A percentile compares a stretch with the other conserved stretches of the same genome.
Evolutionary conservation across 2,113 vertebrate genomes (phyloP).

Genomic region (Cololabis saira): DNA sequence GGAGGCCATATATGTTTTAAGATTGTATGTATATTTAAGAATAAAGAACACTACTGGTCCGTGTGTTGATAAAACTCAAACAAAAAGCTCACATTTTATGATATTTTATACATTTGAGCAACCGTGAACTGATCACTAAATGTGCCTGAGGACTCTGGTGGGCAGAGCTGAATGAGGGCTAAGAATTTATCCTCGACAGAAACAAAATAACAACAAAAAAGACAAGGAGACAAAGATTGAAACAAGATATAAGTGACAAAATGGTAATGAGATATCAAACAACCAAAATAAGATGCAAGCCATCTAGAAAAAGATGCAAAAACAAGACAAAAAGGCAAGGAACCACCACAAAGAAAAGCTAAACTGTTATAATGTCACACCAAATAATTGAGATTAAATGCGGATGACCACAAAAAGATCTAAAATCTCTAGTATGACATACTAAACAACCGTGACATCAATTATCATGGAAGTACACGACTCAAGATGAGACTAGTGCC

Average conservation of each 20-base stretch:
- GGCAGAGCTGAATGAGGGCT: neutral
- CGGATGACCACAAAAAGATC: neutral
- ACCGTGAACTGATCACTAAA: conserved; percentile 3
- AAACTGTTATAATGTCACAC: neutral
- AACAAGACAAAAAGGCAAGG: neutral
- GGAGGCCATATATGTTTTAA: conserved; percentile 21
- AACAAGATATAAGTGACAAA: neutral
- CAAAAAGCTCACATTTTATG: conserved; percentile 1
- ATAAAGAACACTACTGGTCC: conserved; percentile 11
- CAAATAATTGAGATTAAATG: neutral
- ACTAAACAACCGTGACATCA: too few relatives aligned
- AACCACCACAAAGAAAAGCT: neutral
- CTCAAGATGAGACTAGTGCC: too few relatives aligned
- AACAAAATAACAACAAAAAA: conserved; percentile 1
- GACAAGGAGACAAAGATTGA: neutral
- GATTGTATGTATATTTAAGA: neutral
- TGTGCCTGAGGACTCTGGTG: neutral
- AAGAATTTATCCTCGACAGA: neutral
- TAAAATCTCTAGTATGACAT: neutral
- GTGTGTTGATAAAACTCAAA: conserved; percentile 10
- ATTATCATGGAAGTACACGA: too few relatives aligned
- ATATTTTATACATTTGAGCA: conserved; percentile 2
- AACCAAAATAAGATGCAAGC: neutral
- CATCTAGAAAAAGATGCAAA: neutral
- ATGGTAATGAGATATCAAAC: neutral